A percentile compares a stretch with the other conserved stretches of the same genome.
Conservation (phyloP, 2,888 invertebrate genomes). For the Apamea crenata region DNA sequence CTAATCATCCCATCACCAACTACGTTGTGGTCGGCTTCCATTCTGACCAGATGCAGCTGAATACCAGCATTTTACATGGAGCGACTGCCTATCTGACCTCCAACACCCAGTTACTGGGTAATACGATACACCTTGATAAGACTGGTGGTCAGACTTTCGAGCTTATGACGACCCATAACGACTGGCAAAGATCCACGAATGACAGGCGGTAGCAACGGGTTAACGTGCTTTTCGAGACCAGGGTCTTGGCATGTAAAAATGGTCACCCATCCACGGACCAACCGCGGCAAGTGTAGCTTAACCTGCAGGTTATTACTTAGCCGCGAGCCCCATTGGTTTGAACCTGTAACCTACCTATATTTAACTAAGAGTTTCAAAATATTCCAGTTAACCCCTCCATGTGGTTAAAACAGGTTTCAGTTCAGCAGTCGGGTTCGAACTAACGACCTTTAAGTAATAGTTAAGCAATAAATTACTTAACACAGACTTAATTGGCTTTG, state of each 20-base stretch:
- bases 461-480: constrained; percentile 15
- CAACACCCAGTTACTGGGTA: background rate
- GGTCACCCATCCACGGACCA: background rate
- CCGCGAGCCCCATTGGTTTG: background rate
- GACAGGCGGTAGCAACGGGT: background rate
- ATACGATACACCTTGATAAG: background rate
- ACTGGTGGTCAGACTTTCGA: background rate
- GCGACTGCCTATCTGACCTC: too few species aligned
- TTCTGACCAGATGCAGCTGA: too few species aligned
- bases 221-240: background rate
- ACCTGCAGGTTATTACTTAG: background rate
- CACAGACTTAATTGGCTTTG: background rate
- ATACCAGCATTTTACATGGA: too few species aligned
- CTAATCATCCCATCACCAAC: background rate
- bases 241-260: background rate
- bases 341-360: background rate
- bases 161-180: background rate
- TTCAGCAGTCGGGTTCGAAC: constrained; percentile 18
- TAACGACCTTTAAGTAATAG: constrained; percentile 14
- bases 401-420: background rate
- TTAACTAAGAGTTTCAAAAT: constrained; percentile 3
- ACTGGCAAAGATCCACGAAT: background rate
- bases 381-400: background rate
- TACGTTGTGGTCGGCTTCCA: too few species aligned
- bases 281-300: background rate